Evolutionary conservation across 2,888 invertebrate genomes (phyloP).

Genomic region (Lomographa bimaculata): DNA sequence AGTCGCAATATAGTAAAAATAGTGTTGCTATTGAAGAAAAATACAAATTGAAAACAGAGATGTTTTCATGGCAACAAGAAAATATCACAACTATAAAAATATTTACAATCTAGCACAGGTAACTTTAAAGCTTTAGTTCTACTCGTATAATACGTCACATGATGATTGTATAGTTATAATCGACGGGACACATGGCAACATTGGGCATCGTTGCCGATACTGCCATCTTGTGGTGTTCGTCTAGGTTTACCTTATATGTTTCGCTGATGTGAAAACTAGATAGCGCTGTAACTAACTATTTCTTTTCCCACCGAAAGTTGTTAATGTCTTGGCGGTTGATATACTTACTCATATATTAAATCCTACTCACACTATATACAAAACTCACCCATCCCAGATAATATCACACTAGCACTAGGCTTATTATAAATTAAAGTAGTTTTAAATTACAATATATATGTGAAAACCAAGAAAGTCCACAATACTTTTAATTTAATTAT

Average conservation of each 20-base stretch:
- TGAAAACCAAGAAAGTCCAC: too few species aligned
- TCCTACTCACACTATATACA: slow-evolving; percentile 32
- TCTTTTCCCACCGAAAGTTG: neutral
- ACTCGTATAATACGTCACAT: slow-evolving; percentile 29
- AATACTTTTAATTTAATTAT: neutral
- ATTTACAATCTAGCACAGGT: slow-evolving; percentile 63
- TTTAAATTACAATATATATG: slow-evolving; percentile 13
- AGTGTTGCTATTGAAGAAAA: slow-evolving; percentile 26
- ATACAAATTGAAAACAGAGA: slow-evolving; percentile 21
- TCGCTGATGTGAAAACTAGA: too few species aligned
- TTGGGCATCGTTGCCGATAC: too few species aligned
- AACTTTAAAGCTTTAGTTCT: slow-evolving; percentile 73
- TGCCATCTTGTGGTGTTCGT: too few species aligned
- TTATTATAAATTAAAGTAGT: slow-evolving; percentile 15
- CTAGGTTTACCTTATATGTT: too few species aligned
- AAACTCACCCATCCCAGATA: slow-evolving; percentile 30
- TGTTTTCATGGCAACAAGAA: slow-evolving; percentile 70
- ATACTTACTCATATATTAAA: slow-evolving; percentile 2
- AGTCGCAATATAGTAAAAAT: slow-evolving; percentile 2
- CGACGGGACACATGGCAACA: too few species aligned
- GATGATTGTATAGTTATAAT: too few species aligned
- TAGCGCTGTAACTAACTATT: neutral
- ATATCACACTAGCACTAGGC: slow-evolving; percentile 33
- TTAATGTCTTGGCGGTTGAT: slow-evolving; percentile 4
- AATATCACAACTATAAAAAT: slow-evolving; percentile 66